Base-by-base conservation (phyloP, 2,888 invertebrate species). In the Stratiomys singularior region DNA sequence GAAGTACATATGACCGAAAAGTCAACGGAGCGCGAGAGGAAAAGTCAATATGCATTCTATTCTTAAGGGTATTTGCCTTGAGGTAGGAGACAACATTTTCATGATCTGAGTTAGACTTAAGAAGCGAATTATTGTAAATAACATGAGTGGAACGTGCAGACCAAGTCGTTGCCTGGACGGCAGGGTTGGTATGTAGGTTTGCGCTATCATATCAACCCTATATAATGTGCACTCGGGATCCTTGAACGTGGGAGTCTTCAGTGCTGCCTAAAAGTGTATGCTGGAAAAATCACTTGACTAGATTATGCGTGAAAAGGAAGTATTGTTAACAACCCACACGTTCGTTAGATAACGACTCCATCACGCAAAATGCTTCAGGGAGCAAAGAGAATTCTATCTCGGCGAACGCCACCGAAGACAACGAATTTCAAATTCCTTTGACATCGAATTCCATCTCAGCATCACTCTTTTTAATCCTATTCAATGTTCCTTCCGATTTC, bases 341-440 rank as follows among this genome's bases (percentile, higher is more conserved):
- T 52, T 52, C 52, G 2, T 52, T 52, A 52, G 52, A 52, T 52
- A 9, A 52, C 7, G 52, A 52, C 7, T 52, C 15, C 52, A 52
- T 52, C 52, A 4, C 2, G 15, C 3, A n/a, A 52, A 5, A 15
- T 52, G 52, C 18, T 52, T 15, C 52, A n/a, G 15, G 37, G 37
- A 9, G 52, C 15, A 13, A 52, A 52, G 52, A 18, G 52, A 13
- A 18, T n/a, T 13, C 52, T 4, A 52, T 2, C 52, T n/a, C 18
- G 18, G 15, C 15, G 4, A 52, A 52, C 7, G 15, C 5, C 37
- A 37, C 37, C 3, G 52, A 13, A 52, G n/a, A 13, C 52, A 52
- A 18, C 52, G 52, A 52, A 52, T n/a, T 52, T 52, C 52, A 18
- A 52, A 52, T 52, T 13, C 52, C 52, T 52, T 52, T 52, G 52